Evolutionary conservation across 2,797 vertebrate species (phyloP).

Genomic region (Gadopsis marmoratus): DNA sequence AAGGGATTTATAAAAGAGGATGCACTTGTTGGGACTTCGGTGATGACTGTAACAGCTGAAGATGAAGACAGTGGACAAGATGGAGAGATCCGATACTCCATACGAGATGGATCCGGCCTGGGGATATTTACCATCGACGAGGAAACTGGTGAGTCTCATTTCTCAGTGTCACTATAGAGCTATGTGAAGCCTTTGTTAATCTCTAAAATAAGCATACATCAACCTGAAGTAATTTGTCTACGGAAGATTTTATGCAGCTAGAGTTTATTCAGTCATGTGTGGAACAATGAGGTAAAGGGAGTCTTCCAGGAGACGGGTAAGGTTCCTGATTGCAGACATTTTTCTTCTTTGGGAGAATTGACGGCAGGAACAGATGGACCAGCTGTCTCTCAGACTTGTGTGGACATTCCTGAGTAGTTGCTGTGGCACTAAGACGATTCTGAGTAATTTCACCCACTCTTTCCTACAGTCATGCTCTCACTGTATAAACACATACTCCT

Average conservation of each 20-base stretch:
- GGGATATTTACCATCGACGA: constrained; percentile 96
- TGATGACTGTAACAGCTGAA: constrained; percentile 92
- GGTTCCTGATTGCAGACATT: constrained; percentile 72
- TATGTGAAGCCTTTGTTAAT: constrained; percentile 47
- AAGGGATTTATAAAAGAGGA: constrained; percentile 96
- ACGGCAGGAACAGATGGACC: constrained; percentile 78
- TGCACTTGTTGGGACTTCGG: constrained; percentile 88
- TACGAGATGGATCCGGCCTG: constrained; percentile 95
- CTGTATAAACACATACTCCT: constrained; percentile 12
- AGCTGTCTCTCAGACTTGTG: constrained; percentile 80
- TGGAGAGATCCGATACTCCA: constrained; percentile 94
- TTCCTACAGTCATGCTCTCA: constrained; percentile 4
- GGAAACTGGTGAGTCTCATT: constrained; percentile 91
- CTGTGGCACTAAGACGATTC: constrained; percentile 63
- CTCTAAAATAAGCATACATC: constrained; percentile 37
- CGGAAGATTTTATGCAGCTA: constrained; percentile 30
- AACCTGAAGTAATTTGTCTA: constrained; percentile 42
- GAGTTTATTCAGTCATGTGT: constrained; percentile 41
- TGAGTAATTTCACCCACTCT: constrained; percentile 54
- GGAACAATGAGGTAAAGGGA: constrained; percentile 53
- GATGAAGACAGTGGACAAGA: constrained; percentile 94
- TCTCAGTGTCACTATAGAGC: constrained; percentile 1
- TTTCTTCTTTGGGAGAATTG: constrained; percentile 68
- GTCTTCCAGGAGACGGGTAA: constrained; percentile 49
- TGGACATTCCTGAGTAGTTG: constrained; percentile 80